A percentile compares a stretch with the other conserved stretches of the same genome.
phyloP scores from a whole-genome alignment of 2,797 vertebrate species.

The Gymnoscopelus microlampas region DNA sequence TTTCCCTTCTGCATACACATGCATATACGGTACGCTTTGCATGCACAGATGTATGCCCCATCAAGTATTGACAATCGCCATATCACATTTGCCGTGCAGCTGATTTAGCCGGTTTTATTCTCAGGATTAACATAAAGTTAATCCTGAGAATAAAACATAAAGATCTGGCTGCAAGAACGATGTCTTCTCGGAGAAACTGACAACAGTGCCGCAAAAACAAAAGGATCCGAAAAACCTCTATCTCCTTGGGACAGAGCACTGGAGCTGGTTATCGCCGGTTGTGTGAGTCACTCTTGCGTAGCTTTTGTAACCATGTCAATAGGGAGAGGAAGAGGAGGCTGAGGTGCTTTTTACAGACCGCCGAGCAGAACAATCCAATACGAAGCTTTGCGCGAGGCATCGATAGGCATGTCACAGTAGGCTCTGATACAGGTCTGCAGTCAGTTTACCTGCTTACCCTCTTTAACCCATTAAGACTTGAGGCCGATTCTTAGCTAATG shows the following conservation, averaged over 20 bases:
- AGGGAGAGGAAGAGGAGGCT: constrained; percentile 58
- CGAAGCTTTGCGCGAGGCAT: constrained; percentile 49
- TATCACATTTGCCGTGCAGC: constrained; percentile 60
- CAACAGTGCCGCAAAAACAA: constrained; percentile 3
- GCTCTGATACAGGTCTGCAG: constrained; percentile 50
- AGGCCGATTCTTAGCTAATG: no score
- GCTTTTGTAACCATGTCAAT: constrained; percentile 50
- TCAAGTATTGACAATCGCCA: constrained; percentile 32
- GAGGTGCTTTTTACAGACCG: constrained; percentile 59
- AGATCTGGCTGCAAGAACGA: constrained; percentile 59
- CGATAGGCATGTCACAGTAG: constrained; percentile 44
- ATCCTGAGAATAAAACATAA: constrained; percentile 13
- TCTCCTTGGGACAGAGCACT: constrained; percentile 32
- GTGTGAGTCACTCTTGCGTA: constrained; percentile 16
- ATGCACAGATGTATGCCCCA: no score
- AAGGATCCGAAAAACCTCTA: constrained; percentile 36
- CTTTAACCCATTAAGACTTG: no score
- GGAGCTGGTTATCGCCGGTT: constrained; percentile 37
- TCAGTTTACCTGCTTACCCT: constrained; percentile 55
- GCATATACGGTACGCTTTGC: constrained; percentile 5
- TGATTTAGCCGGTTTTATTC: constrained; percentile 39
- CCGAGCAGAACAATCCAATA: constrained; percentile 77
- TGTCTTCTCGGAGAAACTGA: constrained; percentile 51
- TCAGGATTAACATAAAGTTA: constrained; percentile 42
- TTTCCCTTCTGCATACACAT: background rate